Evolutionary conservation across 2,888 invertebrate species (phyloP), one percentile per base, ranked within the genome.

Genomic region (Acanthosepion esculentum): DNA sequence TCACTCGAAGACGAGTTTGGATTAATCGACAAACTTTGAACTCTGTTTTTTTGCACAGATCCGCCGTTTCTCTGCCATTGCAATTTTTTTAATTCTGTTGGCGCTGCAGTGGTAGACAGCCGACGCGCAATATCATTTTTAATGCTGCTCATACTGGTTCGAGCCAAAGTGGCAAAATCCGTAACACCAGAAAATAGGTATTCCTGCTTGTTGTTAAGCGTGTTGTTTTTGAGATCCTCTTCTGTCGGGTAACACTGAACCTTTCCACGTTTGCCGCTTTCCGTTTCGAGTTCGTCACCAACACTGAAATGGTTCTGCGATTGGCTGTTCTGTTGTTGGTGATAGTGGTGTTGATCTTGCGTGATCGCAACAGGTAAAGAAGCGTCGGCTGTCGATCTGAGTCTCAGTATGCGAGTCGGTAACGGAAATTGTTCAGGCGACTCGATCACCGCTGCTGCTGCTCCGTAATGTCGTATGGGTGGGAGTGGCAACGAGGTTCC

Each of bases 151-250:
- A 91, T 94, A 18, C 55, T 55, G 53, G 91, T 53, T n/a, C 41
- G 91, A 23, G 91, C 94, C 10, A 78, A 29, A 91, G 64, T 78
- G 48, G 94, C 94, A 29, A 94, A 94, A 94, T 94, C 94, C 50
- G 91, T 50, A 5, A 26, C 6, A 18, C 50, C 78, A 48, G 48
- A 48, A 91, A 50, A 91, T 23, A 15, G 94, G n/a, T 78, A 41
- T n/a, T n/a, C 15, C 1, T 78, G 78, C 78, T 78, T 29, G 29
- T n/a, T 64, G 64, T 64, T 64, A 3, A 4, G 7, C 8, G 8
- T 78, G n/a, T 12, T 8, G n/a, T 78, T n/a, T 7, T 15, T 29
- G 8, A 3, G 78, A 7, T 78, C 78, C 18, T 29, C 15, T 78
- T 78, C 29, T 8, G n/a, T 78, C 10, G 78, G 10, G 18, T 78